A percentile compares a stretch with the other conserved stretches of the same genome.
Conservation (phyloP, 2,113 vertebrate genomes). For the Calcarius ornatus region DNA sequence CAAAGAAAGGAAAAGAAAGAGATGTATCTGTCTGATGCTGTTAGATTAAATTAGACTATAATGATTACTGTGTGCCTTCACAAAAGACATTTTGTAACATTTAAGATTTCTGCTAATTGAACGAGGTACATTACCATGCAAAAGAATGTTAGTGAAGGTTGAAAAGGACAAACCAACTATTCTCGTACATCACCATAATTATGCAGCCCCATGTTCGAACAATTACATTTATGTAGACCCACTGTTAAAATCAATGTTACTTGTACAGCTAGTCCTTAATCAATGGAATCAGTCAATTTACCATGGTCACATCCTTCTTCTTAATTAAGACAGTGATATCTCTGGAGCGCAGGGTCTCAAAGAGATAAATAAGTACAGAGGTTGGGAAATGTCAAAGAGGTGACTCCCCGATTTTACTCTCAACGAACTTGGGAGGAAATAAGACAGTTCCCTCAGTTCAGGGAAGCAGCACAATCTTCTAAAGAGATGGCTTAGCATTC, state of each 20-base stretch:
- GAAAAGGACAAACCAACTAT: conserved; percentile 85
- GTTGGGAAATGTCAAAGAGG: conserved; percentile 84
- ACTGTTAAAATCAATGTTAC: conserved; percentile 90
- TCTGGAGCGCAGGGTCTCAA: conserved; percentile 80
- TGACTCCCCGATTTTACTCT: conserved; percentile 80
- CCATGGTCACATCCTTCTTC: conserved; percentile 87
- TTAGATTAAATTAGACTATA: conserved; percentile 75
- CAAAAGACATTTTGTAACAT: conserved; percentile 81
- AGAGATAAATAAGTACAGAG: conserved; percentile 87
- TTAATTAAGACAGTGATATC: conserved; percentile 96
- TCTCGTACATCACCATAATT: conserved; percentile 84
- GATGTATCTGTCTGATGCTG: conserved; percentile 62
- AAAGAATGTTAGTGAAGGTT: conserved; percentile 84
- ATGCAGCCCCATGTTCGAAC: conserved; percentile 85
- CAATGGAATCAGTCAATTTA: conserved; percentile 92
- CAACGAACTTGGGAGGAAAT: conserved; percentile 77
- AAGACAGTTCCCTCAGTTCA: conserved; percentile 76
- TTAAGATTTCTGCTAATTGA: conserved; percentile 83
- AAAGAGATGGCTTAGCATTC: conserved; percentile 79
- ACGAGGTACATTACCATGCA: conserved; percentile 82
- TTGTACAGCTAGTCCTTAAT: conserved; percentile 89
- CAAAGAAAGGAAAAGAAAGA: conserved; percentile 57
- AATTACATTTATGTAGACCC: conserved; percentile 92
- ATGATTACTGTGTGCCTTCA: conserved; percentile 77
- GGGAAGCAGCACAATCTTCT: conserved; percentile 69